Conservation (phyloP, 2,113 vertebrate species). For the Megaceryle torquata region DNA sequence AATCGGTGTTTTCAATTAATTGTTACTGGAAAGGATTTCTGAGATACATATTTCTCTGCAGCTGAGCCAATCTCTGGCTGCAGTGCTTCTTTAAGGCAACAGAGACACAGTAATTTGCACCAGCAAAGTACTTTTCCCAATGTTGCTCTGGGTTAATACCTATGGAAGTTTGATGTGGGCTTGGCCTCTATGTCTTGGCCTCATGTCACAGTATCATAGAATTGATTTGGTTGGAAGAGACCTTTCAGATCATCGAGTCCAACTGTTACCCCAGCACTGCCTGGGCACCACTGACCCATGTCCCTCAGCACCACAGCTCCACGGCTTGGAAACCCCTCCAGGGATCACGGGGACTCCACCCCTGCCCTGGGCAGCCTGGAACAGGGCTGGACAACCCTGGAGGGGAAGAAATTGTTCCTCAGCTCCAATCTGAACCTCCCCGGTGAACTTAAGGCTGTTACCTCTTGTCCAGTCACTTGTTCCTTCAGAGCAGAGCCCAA, state of each 20-base stretch:
- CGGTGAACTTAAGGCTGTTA: not conserved
- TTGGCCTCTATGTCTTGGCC: not conserved
- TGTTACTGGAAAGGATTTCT: not conserved
- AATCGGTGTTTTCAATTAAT: not conserved
- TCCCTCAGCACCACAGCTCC: not conserved
- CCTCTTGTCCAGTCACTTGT: not conserved
- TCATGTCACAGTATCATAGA: not conserved
- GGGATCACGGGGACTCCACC: too few species aligned
- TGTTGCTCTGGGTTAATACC: fast-evolving
- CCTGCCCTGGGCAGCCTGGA: not conserved
- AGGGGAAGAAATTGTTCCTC: not conserved
- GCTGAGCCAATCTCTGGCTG: not conserved
- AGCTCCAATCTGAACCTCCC: not conserved
- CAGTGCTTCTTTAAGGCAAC: not conserved
- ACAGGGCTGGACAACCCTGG: not conserved
- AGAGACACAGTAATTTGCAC: not conserved
- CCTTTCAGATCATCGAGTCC: not conserved
- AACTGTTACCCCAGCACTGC: not conserved
- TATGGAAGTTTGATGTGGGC: not conserved
- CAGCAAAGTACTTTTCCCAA: not conserved
- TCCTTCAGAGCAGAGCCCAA: not conserved
- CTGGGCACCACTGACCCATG: not conserved
- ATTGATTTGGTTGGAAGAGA: not conserved
- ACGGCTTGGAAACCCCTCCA: not conserved
- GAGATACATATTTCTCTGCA: not conserved